Evolutionary conservation across 2,888 invertebrate species (phyloP).

Genomic region (Rhimphoctona megacephalus): DNA sequence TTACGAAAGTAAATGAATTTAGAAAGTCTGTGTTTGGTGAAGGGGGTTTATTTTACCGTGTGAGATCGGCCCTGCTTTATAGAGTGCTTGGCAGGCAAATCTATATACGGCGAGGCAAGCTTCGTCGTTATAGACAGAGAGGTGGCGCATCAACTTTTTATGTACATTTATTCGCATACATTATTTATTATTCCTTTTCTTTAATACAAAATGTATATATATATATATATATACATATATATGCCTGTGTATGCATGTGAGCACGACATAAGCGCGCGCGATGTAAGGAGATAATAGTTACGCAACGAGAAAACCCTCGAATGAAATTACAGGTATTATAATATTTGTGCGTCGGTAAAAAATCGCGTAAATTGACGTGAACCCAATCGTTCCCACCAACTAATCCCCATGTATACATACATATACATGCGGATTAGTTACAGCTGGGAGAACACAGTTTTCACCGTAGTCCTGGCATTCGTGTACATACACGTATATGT

Average conservation of each 20-base stretch:
- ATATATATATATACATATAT: too few species aligned
- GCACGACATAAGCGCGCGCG: slow-evolving; percentile 18
- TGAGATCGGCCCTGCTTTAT: slow-evolving; percentile 21
- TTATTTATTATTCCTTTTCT: slow-evolving; percentile 27
- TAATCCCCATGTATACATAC: not conserved
- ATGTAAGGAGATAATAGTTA: slow-evolving; percentile 35
- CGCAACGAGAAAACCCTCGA: slow-evolving; percentile 41
- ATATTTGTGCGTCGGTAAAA: slow-evolving; percentile 70
- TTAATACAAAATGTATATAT: slow-evolving; percentile 27
- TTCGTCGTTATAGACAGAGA: slow-evolving; percentile 9
- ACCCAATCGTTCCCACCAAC: slow-evolving; percentile 74
- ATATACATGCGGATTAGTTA: slow-evolving; percentile 64
- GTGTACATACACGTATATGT: slow-evolving; percentile 6
- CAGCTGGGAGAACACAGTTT: slow-evolving; percentile 83
- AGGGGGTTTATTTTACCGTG: slow-evolving; percentile 73
- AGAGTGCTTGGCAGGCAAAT: slow-evolving; percentile 33
- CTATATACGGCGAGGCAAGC: slow-evolving; percentile 37
- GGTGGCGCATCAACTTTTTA: slow-evolving; percentile 36
- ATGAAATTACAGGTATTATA: slow-evolving; percentile 22
- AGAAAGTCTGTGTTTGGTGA: slow-evolving; percentile 82
- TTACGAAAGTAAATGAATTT: slow-evolving; percentile 85
- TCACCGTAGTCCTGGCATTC: slow-evolving; percentile 79
- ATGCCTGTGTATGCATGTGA: not conserved
- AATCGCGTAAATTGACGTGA: slow-evolving; percentile 83
- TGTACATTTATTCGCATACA: slow-evolving; percentile 41